phyloP scores from a whole-genome alignment of 2,113 vertebrate genomes.

The Oxygymnocypris stewartii region DNA sequence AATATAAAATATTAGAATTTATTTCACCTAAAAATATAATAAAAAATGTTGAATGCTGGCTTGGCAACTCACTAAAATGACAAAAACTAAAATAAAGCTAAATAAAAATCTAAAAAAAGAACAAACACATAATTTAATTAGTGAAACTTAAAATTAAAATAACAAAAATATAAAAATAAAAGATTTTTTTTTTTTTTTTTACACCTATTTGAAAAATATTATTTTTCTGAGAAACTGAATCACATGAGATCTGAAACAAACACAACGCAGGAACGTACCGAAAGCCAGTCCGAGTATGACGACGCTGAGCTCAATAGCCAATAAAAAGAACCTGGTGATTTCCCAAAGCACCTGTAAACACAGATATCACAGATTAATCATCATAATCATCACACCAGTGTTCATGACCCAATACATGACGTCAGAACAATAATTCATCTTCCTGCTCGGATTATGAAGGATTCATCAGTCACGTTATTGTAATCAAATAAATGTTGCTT shows the following conservation, averaged over 20 bases:
- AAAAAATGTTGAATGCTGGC: too few species aligned
- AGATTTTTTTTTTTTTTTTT: too few species aligned
- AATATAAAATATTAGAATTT: too few species aligned
- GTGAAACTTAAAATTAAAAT: too few species aligned
- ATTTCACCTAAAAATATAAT: too few species aligned
- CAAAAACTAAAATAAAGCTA: too few species aligned
- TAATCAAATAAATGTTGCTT: too few species aligned
- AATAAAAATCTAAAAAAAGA: too few species aligned
- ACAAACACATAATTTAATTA: too few species aligned
- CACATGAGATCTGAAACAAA: not conserved
- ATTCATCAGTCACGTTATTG: not conserved
- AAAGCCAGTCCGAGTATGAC: conserved; percentile 95
- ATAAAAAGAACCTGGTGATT: conserved; percentile 96
- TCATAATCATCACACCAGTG: not conserved
- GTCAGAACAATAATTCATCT: not conserved
- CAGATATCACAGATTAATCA: conserved; percentile 25
- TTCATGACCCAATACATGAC: not conserved
- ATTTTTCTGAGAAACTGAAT: not conserved
- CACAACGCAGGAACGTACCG: conserved; percentile 73
- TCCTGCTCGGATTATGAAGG: not conserved
- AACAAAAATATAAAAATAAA: too few species aligned
- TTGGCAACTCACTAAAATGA: too few species aligned
- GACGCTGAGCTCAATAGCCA: conserved; percentile 95
- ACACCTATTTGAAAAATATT: not conserved
- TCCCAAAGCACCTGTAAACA: conserved; percentile 92